Conservation (phyloP, 2,888 invertebrate species). For the Drosophila imparisetae region DNA sequence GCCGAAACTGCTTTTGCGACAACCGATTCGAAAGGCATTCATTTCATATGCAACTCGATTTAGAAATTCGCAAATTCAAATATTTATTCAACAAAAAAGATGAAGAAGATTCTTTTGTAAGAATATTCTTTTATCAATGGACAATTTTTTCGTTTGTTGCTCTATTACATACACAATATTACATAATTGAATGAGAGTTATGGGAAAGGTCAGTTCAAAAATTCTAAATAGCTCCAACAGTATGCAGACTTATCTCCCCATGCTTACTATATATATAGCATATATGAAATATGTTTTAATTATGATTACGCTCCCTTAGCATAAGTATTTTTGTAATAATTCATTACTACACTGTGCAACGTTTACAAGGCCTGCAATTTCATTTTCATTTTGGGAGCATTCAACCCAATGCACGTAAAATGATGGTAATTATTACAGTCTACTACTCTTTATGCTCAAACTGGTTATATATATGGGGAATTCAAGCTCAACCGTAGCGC, state of each 20-base stretch:
- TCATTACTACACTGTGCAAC: constrained; percentile 29
- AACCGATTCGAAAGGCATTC: constrained; percentile 21
- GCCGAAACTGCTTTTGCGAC: constrained; percentile 36
- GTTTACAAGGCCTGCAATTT: constrained; percentile 57
- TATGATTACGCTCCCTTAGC: neutral
- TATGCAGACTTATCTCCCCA: neutral
- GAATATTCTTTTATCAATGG: neutral
- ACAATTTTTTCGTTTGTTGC: neutral
- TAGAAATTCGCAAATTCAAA: constrained; percentile 1
- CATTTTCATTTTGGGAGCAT: constrained; percentile 64
- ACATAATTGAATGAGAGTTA: neutral
- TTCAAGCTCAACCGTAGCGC: constrained; percentile 53
- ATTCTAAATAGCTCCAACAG: neutral
- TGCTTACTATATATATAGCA: neutral
- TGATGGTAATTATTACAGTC: constrained; percentile 59
- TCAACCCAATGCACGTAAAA: constrained; percentile 60
- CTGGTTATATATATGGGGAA: constrained; percentile 42
- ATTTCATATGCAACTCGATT: constrained; percentile 15
- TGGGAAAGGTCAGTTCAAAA: neutral
- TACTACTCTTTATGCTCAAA: constrained; percentile 45
- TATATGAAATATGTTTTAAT: neutral
- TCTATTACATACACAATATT: neutral
- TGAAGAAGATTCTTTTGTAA: neutral
- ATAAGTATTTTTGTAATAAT: neutral
- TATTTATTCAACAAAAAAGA: neutral